These are phyloP conservation scores for Oplegnathus fasciatus DNA, from an alignment of 2,113 vertebrate species.

Conservation along the genomic window DNA sequence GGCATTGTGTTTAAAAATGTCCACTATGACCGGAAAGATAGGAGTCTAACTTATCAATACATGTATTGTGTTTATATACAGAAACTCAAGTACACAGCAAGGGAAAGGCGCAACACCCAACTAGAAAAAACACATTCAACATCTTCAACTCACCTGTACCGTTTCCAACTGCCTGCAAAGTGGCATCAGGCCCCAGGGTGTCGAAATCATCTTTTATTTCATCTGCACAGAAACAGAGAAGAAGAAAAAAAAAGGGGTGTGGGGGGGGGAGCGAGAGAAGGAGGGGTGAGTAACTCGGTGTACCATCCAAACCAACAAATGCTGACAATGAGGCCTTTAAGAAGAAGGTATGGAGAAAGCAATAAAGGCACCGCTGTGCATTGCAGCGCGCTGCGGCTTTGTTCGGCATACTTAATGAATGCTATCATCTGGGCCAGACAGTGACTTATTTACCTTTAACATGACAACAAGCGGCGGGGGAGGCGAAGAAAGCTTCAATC, in stretches of 20 bases:
- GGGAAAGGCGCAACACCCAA: neutral
- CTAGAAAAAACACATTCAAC: neutral
- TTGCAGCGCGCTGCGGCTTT: conserved; percentile 82
- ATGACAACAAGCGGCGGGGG: conserved; percentile 85
- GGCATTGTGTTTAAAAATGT: too few species aligned
- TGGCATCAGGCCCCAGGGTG: conserved; percentile 92
- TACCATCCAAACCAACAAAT: conserved; percentile 40
- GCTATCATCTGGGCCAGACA: conserved; percentile 84
- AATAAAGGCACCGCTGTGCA: conserved; percentile 80
- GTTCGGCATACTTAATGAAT: conserved; percentile 87
- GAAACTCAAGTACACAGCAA: neutral
- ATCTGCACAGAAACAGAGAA: conserved; percentile 87
- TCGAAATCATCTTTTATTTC: conserved; percentile 99
- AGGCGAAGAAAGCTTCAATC: conserved; percentile 56
- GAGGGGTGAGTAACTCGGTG: conserved; percentile 45
- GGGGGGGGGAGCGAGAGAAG: neutral
- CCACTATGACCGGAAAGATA: too few species aligned
- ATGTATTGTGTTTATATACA: neutral
- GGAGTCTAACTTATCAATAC: too few species aligned
- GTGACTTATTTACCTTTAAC: conserved; percentile 94
- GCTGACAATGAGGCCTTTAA: conserved; percentile 66
- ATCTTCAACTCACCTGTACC: conserved; percentile 92
- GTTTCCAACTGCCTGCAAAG: conserved; percentile 91
- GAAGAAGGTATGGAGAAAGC: conserved; percentile 61
- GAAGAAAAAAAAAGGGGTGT: conserved; percentile 9